phyloP scores from a whole-genome alignment of 2,113 vertebrate species.

The Rhea pennata region DNA sequence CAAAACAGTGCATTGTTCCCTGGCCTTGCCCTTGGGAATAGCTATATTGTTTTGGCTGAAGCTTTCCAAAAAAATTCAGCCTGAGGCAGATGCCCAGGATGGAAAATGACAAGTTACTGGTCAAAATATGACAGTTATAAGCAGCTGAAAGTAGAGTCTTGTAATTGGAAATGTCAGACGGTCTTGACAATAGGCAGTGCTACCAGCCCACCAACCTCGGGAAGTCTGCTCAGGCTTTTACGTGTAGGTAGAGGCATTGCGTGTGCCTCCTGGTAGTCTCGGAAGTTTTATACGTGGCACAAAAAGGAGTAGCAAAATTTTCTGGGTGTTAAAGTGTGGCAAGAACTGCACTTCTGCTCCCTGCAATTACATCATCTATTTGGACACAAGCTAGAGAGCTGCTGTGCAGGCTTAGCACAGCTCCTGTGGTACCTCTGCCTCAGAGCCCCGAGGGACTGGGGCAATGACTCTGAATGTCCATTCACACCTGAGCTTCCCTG shows the following conservation, averaged over 20 bases:
- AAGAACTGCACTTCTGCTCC: neutral
- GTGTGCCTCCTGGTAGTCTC: neutral
- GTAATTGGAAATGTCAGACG: conserved; percentile 55
- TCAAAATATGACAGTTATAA: conserved; percentile 72
- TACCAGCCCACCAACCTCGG: conserved; percentile 39
- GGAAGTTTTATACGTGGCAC: neutral
- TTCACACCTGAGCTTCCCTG: neutral
- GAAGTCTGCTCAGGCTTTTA: conserved; percentile 2
- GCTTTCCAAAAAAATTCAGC: conserved; percentile 59
- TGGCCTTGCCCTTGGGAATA: conserved; percentile 64
- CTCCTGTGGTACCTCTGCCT: accelerated
- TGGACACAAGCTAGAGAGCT: neutral
- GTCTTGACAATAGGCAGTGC: conserved; percentile 48
- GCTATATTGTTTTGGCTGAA: conserved; percentile 69
- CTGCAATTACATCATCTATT: neutral
- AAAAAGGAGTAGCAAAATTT: neutral
- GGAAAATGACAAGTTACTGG: conserved; percentile 69
- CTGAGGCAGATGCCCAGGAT: conserved; percentile 62
- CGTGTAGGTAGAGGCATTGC: neutral
- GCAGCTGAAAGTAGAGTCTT: conserved; percentile 61
- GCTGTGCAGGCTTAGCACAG: neutral
- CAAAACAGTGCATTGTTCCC: conserved; percentile 59
- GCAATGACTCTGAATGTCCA: neutral
- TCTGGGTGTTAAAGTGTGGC: neutral
- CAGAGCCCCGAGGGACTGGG: neutral